A percentile compares a stretch with the other conserved stretches of the same genome.
Conservation (phyloP, 2,888 invertebrate genomes). For the Dolomedes plantarius region DNA sequence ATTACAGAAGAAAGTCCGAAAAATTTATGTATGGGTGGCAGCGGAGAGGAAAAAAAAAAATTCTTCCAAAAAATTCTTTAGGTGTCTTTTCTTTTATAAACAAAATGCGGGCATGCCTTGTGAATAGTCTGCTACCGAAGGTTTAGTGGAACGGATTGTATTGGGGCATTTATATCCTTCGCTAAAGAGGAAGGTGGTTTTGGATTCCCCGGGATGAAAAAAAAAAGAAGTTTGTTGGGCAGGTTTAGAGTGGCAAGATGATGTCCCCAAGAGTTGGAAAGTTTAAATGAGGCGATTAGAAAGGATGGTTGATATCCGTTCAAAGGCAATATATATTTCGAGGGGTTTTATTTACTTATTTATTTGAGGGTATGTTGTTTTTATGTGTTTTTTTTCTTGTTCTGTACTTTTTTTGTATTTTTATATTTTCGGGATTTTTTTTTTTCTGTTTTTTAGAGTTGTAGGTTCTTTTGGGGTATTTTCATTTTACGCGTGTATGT, state of each 20-base stretch:
- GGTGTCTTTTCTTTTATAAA: slow-evolving; percentile 19
- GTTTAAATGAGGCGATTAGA: slow-evolving; percentile 7
- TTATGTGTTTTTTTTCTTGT: not conserved
- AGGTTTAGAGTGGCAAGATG: not conserved
- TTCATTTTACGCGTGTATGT: no score
- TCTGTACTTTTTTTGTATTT: no score
- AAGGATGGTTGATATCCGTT: not conserved
- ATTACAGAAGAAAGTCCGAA: slow-evolving; percentile 5
- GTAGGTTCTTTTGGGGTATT: no score
- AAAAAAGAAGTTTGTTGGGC: no score
- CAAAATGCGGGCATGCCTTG: not conserved
- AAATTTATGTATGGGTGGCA: slow-evolving; percentile 3
- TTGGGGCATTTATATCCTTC: slow-evolving; percentile 45
- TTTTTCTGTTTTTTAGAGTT: no score
- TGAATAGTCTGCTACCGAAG: slow-evolving; percentile 17
- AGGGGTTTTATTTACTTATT: not conserved
- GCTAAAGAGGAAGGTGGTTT: not conserved
- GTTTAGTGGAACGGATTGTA: slow-evolving; percentile 44
- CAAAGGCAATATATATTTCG: not conserved
- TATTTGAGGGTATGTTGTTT: not conserved
- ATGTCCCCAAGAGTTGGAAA: not conserved
- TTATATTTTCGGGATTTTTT: no score
- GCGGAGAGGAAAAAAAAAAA: not conserved
- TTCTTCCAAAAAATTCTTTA: not conserved
- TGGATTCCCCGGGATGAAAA: no score